Conservation (phyloP, 2,113 vertebrate species). For the Nipponia nippon region DNA sequence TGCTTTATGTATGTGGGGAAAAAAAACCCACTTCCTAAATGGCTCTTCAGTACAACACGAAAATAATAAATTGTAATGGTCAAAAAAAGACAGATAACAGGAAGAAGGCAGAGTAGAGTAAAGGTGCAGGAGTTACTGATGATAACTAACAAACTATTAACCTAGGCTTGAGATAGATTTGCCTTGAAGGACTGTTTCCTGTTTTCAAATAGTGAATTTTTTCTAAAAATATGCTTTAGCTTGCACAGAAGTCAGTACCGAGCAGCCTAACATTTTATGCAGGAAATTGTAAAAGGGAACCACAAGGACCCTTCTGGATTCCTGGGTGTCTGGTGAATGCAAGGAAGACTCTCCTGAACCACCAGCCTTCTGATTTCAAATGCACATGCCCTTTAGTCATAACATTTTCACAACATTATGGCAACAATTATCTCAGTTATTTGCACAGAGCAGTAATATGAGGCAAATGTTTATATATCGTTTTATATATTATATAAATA, state of each 20-base stretch:
- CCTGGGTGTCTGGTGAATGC: not conserved
- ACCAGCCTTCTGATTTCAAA: not conserved
- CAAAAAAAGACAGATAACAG: not conserved
- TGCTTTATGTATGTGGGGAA: not conserved
- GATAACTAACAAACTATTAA: not conserved
- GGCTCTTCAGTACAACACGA: not conserved
- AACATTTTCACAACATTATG: not conserved
- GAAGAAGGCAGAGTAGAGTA: not conserved
- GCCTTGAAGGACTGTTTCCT: not conserved
- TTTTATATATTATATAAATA: not conserved
- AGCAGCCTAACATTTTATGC: not conserved
- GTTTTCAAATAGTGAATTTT: not conserved
- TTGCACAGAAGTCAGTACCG: not conserved
- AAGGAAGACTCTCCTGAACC: not conserved
- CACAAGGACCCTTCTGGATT: not conserved
- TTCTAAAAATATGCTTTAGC: not conserved
- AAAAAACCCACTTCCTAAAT: rapidly evolving
- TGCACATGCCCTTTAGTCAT: not conserved
- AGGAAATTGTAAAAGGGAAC: not conserved
- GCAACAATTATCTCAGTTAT: not conserved
- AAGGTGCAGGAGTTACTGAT: not conserved
- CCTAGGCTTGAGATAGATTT: not conserved
- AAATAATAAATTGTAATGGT: not conserved
- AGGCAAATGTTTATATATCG: not conserved
- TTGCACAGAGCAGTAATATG: not conserved